These are phyloP conservation scores for Albula goreensis DNA, from an alignment of 2,113 vertebrate genomes.

Conservation along the genomic window DNA sequence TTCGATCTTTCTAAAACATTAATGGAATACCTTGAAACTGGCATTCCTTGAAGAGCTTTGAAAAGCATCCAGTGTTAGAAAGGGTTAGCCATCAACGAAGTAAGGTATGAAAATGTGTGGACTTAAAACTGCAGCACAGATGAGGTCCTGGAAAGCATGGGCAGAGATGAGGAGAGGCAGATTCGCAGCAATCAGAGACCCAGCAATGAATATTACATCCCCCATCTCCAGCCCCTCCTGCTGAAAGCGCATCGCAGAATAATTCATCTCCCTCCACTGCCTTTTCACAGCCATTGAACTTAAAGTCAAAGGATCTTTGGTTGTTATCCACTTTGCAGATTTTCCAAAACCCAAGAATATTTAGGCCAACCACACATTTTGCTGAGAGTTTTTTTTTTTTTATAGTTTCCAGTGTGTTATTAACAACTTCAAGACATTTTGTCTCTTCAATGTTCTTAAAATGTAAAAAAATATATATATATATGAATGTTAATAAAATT, in stretches of 20 bases:
- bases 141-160: neutral
- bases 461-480: no score
- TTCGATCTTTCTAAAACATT: no score
- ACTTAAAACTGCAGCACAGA: neutral
- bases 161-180: neutral
- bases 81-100: no score
- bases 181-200: neutral
- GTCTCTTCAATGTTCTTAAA: neutral
- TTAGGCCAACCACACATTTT: neutral
- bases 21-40: no score
- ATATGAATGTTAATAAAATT: no score
- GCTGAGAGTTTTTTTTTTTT: neutral
- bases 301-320: neutral
- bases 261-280: slow-evolving; percentile 10
- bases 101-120: neutral
- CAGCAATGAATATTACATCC: slow-evolving; percentile 19
- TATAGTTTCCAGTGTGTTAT: neutral
- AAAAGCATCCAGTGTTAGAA: no score
- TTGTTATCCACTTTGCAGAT: neutral
- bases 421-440: neutral
- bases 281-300: slow-evolving; percentile 7
- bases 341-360: neutral
- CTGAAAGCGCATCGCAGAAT: slow-evolving; percentile 19
- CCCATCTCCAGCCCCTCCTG: slow-evolving; percentile 4
- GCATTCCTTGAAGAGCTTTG: no score